Percentiles rank a stretch among this genome's conserved stretches.
Conservation (phyloP, 2,888 invertebrate species). For the Thera obeliscata region DNA sequence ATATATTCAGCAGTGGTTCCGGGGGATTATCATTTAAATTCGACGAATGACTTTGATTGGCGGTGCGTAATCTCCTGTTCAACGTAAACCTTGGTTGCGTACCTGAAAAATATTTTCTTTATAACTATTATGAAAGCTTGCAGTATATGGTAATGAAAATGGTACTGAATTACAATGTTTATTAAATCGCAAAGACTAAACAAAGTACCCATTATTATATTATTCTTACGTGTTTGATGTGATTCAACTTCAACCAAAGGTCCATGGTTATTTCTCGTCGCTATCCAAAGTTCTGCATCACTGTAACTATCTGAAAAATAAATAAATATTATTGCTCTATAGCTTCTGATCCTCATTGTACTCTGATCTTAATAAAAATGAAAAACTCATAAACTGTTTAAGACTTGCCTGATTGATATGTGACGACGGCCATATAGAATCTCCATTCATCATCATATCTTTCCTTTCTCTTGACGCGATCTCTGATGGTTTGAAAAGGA, state of each 20-base stretch:
- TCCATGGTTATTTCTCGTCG: constrained; percentile 11
- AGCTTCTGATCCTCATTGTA: constrained; percentile 1
- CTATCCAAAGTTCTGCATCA: constrained; percentile 6
- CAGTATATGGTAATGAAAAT: neutral
- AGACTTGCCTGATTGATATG: constrained; percentile 10
- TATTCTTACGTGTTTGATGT: neutral
- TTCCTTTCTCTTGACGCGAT: constrained; percentile 10
- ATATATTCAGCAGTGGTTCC: constrained; percentile 2
- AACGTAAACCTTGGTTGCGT: constrained; percentile 2
- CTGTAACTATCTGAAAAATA: constrained; percentile 8
- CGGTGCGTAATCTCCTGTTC: constrained; percentile 7
- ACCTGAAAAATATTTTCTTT: constrained; percentile 3
- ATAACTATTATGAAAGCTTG: neutral
- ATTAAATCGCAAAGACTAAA: neutral
- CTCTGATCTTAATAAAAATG: neutral
- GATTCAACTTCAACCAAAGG: constrained; percentile 7
- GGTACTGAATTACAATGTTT: neutral
- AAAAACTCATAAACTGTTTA: constrained; percentile 1
- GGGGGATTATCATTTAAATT: constrained; percentile 1
- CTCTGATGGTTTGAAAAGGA: constrained; percentile 10
- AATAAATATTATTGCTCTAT: neutral
- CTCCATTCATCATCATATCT: constrained; percentile 3
- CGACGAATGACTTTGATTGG: constrained; percentile 3
- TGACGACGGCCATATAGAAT: constrained; percentile 7
- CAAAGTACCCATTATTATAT: neutral